Base-by-base conservation (phyloP, 2,113 vertebrate species). In the Hippopotamus amphibius region DNA sequence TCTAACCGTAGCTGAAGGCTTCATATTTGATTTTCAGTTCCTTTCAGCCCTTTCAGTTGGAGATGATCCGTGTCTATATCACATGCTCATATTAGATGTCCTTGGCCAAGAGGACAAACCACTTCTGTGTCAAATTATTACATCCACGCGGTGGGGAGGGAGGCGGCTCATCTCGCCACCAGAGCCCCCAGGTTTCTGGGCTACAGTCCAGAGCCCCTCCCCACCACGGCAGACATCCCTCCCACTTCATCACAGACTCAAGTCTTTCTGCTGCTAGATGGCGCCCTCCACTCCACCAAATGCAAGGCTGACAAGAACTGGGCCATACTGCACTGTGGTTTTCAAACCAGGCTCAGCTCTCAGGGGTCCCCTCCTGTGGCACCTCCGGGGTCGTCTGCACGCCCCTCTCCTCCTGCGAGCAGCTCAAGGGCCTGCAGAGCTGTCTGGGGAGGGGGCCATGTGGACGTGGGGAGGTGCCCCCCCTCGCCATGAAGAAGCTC, bases 131-230 rank as follows among this genome's bases (percentile, higher is more conserved):
- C 46, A 46, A 76, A 37, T 71, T 30, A 17, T 30, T 46, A 4
- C 17, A 41, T 37, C 53, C 37, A 5, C 0, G 0, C 0, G 5
- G 24, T 26, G 1, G 11, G 24, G 37, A 24, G 11, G n/a, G 46
- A 26, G 59, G 13, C 7, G 16, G 59, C 37, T 66, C 24, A 63
- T 24, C 19, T 26, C 11, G 14, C 74, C 28, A 7, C 50, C 68
- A 1, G 1, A 7, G 28, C 43, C 46, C 53, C 43, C 82, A n/a
- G 4, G 21, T 65, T 43, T 3, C 66, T 37, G 59, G 22, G 33
- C 12, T 5, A 4, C 3, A 37, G 28, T 21, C 63, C 19, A 10
- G n/a, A 41, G 30, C 30, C 48, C 53, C 9, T 43, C 71, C 61
- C 7, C 59, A 21, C 30, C 28, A 48, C 13, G 7, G 43, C n/a